Conservation (phyloP, 2,888 invertebrate species). For the Trichogramma evanescens region DNA sequence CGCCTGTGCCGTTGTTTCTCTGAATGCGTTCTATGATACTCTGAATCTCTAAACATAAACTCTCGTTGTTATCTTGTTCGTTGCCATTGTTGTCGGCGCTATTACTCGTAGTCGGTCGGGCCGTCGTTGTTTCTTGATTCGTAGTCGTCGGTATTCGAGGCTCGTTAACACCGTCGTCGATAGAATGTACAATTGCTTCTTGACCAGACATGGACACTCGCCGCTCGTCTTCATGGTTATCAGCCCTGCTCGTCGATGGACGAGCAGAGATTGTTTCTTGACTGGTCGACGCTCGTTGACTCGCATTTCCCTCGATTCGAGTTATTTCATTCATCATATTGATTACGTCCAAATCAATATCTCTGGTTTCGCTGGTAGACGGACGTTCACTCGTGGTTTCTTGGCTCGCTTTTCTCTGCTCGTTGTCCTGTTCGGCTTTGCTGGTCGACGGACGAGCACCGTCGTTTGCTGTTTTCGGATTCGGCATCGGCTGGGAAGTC, state of each 20-base stretch:
- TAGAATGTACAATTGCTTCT: not conserved
- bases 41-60: constrained; percentile 28
- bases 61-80: constrained; percentile 4
- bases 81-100: not conserved
- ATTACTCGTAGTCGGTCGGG: not conserved
- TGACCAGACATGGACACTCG: not conserved
- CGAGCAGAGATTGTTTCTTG: too few relatives aligned
- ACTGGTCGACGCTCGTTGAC: too few relatives aligned
- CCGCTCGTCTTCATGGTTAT: too few relatives aligned
- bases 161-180: not conserved
- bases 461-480: not conserved
- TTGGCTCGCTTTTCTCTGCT: not conserved
- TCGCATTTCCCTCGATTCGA: too few relatives aligned
- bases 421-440: not conserved
- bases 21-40: constrained; percentile 31
- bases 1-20: constrained; percentile 13
- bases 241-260: too few relatives aligned
- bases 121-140: not conserved
- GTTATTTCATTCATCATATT: too few relatives aligned
- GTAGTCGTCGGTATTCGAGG: not conserved
- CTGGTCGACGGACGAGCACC: not conserved
- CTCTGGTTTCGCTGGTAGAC: too few relatives aligned
- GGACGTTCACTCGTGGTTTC: not conserved
- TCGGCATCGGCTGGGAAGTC: constrained; percentile 1
- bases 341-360: too few relatives aligned